Percentiles rank a stretch among this genome's conserved stretches.
Evolutionary conservation across 2,113 vertebrate genomes (phyloP).

Genomic region (Gobio gobio): DNA sequence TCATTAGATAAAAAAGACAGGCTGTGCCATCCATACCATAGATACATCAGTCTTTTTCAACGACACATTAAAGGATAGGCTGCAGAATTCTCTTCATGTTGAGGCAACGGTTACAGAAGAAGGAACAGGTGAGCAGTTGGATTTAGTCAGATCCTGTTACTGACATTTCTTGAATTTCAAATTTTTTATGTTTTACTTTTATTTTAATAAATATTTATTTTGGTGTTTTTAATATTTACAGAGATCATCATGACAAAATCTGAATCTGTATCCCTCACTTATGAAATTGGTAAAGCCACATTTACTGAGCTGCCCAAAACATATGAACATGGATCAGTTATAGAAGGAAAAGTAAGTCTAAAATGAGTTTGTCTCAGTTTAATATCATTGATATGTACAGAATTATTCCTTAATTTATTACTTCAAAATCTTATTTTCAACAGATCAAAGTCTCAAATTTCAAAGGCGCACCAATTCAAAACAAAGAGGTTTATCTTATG

Average conservation of each 20-base stretch:
- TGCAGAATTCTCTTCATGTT: slow-evolving; percentile 15
- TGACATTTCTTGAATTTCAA: neutral
- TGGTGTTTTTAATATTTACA: neutral
- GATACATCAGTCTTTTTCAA: slow-evolving; percentile 55
- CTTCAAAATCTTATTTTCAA: neutral
- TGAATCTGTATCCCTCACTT: neutral
- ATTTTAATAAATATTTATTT: neutral
- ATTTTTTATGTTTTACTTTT: neutral
- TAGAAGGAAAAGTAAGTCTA: slow-evolving; percentile 69
- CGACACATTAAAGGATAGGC: neutral
- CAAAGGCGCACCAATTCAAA: slow-evolving; percentile 56
- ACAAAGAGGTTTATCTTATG: slow-evolving; percentile 61
- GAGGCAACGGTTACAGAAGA: slow-evolving; percentile 58
- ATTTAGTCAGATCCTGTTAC: no score
- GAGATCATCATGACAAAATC: slow-evolving; percentile 29
- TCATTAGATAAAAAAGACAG: slow-evolving; percentile 1
- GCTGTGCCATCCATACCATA: slow-evolving; percentile 7
- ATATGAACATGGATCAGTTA: slow-evolving; percentile 54
- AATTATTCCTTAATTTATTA: neutral
- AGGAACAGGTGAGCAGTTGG: slow-evolving; percentile 28
- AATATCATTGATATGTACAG: neutral
- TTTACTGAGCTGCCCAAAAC: slow-evolving; percentile 64
- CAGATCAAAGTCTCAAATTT: slow-evolving; percentile 67
- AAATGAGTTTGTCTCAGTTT: neutral
- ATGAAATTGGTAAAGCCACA: slow-evolving; percentile 61